Evolutionary conservation across 2,113 vertebrate genomes (phyloP), one percentile per base, ranked within the genome.

Genomic region (Epinephelus cyanopodus): DNA sequence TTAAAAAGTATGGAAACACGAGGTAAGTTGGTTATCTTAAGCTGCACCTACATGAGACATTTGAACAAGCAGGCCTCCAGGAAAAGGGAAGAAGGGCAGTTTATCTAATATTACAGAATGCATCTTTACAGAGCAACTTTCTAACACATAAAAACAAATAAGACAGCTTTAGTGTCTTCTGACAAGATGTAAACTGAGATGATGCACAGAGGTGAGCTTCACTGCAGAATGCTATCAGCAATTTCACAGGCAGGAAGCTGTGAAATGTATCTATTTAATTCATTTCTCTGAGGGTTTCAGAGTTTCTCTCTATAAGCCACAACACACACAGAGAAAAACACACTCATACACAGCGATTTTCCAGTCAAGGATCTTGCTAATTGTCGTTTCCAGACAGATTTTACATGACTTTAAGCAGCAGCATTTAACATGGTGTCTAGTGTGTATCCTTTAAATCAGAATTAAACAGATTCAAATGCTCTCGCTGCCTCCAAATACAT

Each of bases 191-290:
- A 65, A 48, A 62, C 13, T 19, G 37, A 42, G 60, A 77, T 23
- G 27, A 48, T 61, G 37, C 56, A 39, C 23, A 25, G 56, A 52
- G 54, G 47, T 56, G 67, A 70, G 33, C 74, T 14, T 52, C 60
- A 37, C 47, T 10, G 45, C 67, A 37, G 42, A 66, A 6, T 10
- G 50, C 48, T 53, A 79, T 67, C 23, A 52, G 71, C 23, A n/a
- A 58, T 73, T 72, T 65, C 60, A 63, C 27, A 73, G 65, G 19
- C 74, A 50, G n/a, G 15, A 71, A 39, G 67, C 74, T 62, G 67
- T 74, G 74, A 81, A 67, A 81, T 37, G 47, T 39, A 27, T 57
- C 83, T 70, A 7, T 72, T 86, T 73, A 73, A 77, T 84, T 56
- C 62, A 62, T 54, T 54, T 75, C 79, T 65, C 50, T 3, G 45